Base-by-base conservation (phyloP, 2,797 vertebrate species). In the Onychomys arenicola region DNA sequence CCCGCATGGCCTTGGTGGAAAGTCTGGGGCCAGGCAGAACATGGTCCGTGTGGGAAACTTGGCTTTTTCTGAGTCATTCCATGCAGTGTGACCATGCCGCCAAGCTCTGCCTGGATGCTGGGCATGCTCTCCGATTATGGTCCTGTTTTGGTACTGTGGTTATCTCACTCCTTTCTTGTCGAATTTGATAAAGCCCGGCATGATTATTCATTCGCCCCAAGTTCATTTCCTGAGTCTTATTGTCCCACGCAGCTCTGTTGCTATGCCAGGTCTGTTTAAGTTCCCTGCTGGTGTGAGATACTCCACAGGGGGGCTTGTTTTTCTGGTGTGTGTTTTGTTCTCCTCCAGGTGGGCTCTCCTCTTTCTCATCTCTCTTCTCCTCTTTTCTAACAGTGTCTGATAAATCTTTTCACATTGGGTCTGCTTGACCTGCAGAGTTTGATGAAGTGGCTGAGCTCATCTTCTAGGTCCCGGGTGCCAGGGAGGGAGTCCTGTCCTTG, bases 301-400 rank as follows among this genome's bases (percentile, higher is more conserved):
- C 85, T 88, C n/a, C 6, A 37, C 4, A 5, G 29, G 27, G 10
- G 63, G 6, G 43, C 25, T 52, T 89, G 3, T 27, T 92, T 55
- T 46, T 55, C 95, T 87, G 71, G 5, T 7, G 10, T 71, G n/a
- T 49, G 91, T 97, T 82, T 92, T 76, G 17, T 67, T 93, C 96
- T 87, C 67, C 84, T 85, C 43, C 78, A 40, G 52, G 19, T 3
- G 82, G 25, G 10, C 13, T 69, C 67, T 0, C 19, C 2, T 43
- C 25, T 19, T 37, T 57, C 5, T 27, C 10, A 16, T 52, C 3
- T 8, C 2, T 34, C 13, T 49, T 5, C 1, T 27, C 6, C n/a
- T 0, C 32, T 27, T 32, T 27, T 49, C 83, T 25, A 19, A 25
- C 32, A 34, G 43, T 63, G 13, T 16, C 2, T 13, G 17, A 6